A percentile compares a stretch with the other conserved stretches of the same genome.
These are phyloP conservation scores for Bombus consobrinus DNA, from an alignment of 1,140 invertebrate genomes.

Conservation along the genomic window DNA sequence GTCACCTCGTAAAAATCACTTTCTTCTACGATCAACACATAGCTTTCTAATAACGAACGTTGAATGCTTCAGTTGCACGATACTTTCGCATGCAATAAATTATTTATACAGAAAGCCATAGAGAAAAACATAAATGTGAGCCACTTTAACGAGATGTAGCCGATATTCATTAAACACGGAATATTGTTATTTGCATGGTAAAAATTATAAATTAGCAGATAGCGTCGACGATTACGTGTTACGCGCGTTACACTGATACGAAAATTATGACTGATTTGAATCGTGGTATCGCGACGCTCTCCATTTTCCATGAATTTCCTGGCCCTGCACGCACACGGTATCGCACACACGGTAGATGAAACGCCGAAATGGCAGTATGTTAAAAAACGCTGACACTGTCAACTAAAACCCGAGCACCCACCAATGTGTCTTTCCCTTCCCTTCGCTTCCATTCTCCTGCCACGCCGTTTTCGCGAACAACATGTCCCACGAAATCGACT, in stretches of 20 bases:
- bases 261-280: slow-evolving; percentile 23
- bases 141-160: background rate
- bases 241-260: background rate
- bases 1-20: background rate
- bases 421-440: slow-evolving; percentile 40
- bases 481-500: slow-evolving; percentile 22
- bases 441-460: background rate
- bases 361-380: slow-evolving; percentile 70
- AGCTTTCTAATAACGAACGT: slow-evolving; percentile 2
- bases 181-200: background rate
- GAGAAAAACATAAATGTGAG: background rate
- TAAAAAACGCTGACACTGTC: slow-evolving; percentile 70
- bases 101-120: slow-evolving; percentile 14
- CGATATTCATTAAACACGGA: background rate
- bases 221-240: slow-evolving; percentile 9
- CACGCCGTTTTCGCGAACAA: background rate
- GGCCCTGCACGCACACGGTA: slow-evolving; percentile 31
- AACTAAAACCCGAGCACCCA: slow-evolving; percentile 53
- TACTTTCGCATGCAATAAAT: slow-evolving; percentile 25
- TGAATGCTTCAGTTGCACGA: slow-evolving; percentile 3
- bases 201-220: slow-evolving; percentile 17
- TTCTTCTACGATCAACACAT: background rate
- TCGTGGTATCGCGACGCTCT: background rate
- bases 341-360: slow-evolving; percentile 48
- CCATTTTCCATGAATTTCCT: slow-evolving; percentile 36